Evolutionary conservation across 2,797 vertebrate species (phyloP).

Genomic region (Etheostoma nigrum): DNA sequence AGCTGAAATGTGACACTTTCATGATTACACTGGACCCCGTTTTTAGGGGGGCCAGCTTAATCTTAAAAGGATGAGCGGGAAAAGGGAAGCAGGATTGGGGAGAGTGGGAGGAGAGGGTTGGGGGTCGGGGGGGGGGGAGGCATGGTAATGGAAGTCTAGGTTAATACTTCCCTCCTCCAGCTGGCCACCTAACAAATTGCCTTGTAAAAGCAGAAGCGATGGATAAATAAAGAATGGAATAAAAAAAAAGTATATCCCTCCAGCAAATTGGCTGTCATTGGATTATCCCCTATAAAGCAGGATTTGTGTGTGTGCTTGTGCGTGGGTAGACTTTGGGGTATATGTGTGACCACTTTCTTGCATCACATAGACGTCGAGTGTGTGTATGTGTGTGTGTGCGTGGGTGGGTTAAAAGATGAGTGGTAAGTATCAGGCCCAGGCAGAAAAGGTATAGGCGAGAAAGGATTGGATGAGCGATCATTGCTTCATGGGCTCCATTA

Average conservation of each 20-base stretch:
- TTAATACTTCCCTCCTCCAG: constrained; percentile 72
- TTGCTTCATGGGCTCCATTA: constrained; percentile 79
- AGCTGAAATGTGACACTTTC: constrained; percentile 82
- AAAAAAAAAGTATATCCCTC: constrained; percentile 78
- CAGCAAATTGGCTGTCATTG: constrained; percentile 88
- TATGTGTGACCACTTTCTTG: constrained; percentile 59
- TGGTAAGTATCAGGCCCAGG: constrained; percentile 44
- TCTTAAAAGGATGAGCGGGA: constrained; percentile 72
- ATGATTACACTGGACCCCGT: constrained; percentile 69
- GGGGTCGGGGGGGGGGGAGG: constrained; percentile 53
- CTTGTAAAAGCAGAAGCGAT: constrained; percentile 81
- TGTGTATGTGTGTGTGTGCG: constrained; percentile 12
- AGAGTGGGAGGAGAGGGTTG: constrained; percentile 20
- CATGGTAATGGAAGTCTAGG: constrained; percentile 75
- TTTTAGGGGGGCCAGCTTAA: constrained; percentile 59
- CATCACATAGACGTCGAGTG: constrained; percentile 49
- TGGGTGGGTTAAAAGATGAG: constrained; percentile 26
- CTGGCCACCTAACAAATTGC: constrained; percentile 81
- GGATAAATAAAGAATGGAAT: constrained; percentile 80
- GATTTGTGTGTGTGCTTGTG: constrained; percentile 79
- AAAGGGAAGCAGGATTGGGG: constrained; percentile 26
- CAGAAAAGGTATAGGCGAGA: constrained; percentile 43
- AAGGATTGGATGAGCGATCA: constrained; percentile 68
- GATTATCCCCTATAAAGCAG: constrained; percentile 86
- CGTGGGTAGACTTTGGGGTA: constrained; percentile 40